These are phyloP conservation scores for Aricia artaxerxes DNA, from an alignment of 2,888 invertebrate genomes.

Conservation along the genomic window DNA sequence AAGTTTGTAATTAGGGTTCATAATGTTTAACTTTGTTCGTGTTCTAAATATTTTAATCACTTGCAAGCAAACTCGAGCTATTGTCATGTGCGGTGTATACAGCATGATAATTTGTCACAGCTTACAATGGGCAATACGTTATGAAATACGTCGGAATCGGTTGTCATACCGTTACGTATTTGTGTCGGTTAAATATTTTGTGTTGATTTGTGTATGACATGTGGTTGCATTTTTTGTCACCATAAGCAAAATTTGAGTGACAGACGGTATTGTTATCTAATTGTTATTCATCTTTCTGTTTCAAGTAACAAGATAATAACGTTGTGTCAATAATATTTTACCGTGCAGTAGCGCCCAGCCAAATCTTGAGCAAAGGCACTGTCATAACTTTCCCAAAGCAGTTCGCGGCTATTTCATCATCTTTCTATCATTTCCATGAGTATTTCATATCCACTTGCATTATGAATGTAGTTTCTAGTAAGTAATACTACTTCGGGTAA, in stretches of 20 bases:
- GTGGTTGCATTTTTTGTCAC: slow-evolving; percentile 5
- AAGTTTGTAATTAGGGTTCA: neutral
- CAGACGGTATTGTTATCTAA: neutral
- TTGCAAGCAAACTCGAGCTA: slow-evolving; percentile 44
- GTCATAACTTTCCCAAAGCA: no score
- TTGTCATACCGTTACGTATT: slow-evolving; percentile 43
- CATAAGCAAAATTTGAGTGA: neutral
- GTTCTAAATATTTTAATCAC: slow-evolving; percentile 8
- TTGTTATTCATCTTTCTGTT: neutral
- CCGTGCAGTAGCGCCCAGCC: neutral
- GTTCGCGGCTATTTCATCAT: neutral
- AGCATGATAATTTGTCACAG: slow-evolving; percentile 58
- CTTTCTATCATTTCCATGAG: neutral
- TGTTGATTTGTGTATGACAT: neutral
- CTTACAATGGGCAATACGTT: slow-evolving; percentile 62
- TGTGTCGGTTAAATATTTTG: slow-evolving; percentile 37
- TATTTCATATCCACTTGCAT: neutral
- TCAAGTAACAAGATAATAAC: neutral
- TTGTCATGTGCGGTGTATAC: slow-evolving; percentile 50
- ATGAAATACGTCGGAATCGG: slow-evolving; percentile 58
- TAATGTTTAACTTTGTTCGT: neutral
- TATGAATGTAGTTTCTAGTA: no score
- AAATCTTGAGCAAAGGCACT: neutral
- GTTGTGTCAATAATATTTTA: no score
- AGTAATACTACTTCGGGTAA: neutral